Percentiles rank a stretch among this genome's conserved stretches.
These are phyloP conservation scores for Amiota mariae DNA, from an alignment of 2,888 invertebrate species.

Conservation along the genomic window DNA sequence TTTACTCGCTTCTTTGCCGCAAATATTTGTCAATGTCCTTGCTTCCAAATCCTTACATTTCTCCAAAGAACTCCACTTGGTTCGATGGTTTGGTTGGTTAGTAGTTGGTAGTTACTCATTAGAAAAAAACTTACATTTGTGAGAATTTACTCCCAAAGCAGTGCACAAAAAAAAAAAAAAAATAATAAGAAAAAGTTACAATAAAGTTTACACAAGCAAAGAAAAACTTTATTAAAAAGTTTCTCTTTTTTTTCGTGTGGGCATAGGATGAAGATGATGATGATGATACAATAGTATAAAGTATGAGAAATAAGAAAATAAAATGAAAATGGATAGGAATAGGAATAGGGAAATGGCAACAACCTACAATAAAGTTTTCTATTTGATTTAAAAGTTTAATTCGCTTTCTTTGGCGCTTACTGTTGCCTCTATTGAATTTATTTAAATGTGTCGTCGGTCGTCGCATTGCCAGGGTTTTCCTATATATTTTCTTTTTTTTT, in stretches of 20 bases:
- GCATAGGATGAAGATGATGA: background rate
- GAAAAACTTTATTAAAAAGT: slow-evolving; percentile 64
- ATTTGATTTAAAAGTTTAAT: slow-evolving; percentile 66
- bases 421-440: slow-evolving; percentile 61
- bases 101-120: slow-evolving; percentile 57
- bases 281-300: background rate
- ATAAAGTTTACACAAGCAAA: slow-evolving; percentile 32
- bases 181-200: slow-evolving; percentile 37
- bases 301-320: slow-evolving; percentile 35
- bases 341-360: slow-evolving; percentile 39
- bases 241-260: slow-evolving; percentile 38
- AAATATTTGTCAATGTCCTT: slow-evolving; percentile 17
- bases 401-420: slow-evolving; percentile 17
- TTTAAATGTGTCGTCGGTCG: slow-evolving; percentile 49
- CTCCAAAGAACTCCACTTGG: background rate
- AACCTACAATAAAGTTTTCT: slow-evolving; percentile 57
- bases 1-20: slow-evolving; percentile 24
- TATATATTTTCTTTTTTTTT: background rate
- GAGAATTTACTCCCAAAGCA: slow-evolving; percentile 35
- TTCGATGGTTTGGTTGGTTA: too few relatives aligned
- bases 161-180: too few relatives aligned
- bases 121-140: slow-evolving; percentile 44
- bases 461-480: too few relatives aligned
- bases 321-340: slow-evolving; percentile 32
- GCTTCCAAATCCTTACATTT: background rate